Percentiles rank a stretch among this genome's conserved stretches.
Evolutionary conservation across 2,797 vertebrate genomes (phyloP).

Genomic region (Enteromius afrohamiltoni): DNA sequence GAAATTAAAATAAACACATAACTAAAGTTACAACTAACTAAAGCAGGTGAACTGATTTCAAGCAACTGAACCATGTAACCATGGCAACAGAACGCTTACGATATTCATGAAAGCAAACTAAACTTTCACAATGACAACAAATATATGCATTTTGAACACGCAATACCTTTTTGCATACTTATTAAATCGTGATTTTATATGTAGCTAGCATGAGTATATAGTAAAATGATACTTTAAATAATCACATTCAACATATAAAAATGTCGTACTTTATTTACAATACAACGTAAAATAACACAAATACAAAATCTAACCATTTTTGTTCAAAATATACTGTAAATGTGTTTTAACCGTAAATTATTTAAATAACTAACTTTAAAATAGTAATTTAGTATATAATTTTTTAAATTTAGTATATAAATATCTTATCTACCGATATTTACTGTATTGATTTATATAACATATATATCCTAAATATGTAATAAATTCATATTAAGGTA

Average conservation of each 20-base stretch:
- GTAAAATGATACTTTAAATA: background rate
- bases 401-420: no score
- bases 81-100: constrained; percentile 44
- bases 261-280: background rate
- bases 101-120: background rate
- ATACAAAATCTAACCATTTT: background rate
- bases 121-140: background rate
- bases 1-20: background rate
- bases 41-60: constrained; percentile 25
- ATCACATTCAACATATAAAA: background rate
- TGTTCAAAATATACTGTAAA: background rate
- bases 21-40: background rate
- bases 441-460: background rate
- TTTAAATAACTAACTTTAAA: background rate
- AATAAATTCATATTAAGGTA: background rate
- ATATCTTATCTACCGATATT: background rate
- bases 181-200: background rate
- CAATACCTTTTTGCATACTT: background rate
- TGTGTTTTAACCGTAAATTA: background rate
- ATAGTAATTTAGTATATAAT: no score
- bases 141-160: background rate
- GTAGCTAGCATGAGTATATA: background rate
- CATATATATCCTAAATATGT: background rate
- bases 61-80: no score
- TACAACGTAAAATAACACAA: background rate